Evolutionary conservation across 2,888 invertebrate genomes (phyloP).

Genomic region (Drosophila infuscata): DNA sequence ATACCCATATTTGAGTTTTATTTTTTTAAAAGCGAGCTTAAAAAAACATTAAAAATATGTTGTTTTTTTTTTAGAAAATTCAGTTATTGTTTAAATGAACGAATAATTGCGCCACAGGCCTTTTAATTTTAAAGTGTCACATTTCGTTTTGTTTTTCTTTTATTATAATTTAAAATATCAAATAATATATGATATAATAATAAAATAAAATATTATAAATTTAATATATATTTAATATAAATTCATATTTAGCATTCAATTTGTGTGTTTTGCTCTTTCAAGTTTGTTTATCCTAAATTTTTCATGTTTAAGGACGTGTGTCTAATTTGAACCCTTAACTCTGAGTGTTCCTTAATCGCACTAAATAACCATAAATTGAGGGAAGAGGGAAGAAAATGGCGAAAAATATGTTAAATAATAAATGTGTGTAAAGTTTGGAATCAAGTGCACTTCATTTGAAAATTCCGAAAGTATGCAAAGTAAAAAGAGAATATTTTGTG

Average conservation of each 20-base stretch:
- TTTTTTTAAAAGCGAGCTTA: not conserved
- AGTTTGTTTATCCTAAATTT: not conserved
- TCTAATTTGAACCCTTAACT: not conserved
- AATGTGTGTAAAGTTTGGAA: not conserved
- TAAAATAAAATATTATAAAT: not conserved
- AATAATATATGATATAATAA: not conserved
- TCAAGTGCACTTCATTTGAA: slow-evolving; percentile 5
- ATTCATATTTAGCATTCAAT: not conserved
- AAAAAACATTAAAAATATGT: not conserved
- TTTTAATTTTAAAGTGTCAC: not conserved
- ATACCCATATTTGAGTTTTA: not conserved
- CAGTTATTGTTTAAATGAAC: not conserved
- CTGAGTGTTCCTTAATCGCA: not conserved
- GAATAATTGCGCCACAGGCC: not conserved
- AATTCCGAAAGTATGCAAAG: not conserved
- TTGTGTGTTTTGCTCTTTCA: not conserved
- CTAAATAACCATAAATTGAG: not conserved
- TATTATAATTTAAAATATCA: too few species aligned
- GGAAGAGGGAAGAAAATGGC: not conserved
- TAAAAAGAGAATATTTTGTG: slow-evolving; percentile 1
- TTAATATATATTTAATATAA: not conserved
- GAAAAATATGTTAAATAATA: not conserved
- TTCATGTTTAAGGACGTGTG: not conserved
- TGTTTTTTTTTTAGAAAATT: not conserved
- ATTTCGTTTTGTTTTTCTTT: too few species aligned